Percentiles rank a stretch among this genome's conserved stretches.
phyloP scores from a whole-genome alignment of 1,140 invertebrate genomes.

The Apis laboriosa region DNA sequence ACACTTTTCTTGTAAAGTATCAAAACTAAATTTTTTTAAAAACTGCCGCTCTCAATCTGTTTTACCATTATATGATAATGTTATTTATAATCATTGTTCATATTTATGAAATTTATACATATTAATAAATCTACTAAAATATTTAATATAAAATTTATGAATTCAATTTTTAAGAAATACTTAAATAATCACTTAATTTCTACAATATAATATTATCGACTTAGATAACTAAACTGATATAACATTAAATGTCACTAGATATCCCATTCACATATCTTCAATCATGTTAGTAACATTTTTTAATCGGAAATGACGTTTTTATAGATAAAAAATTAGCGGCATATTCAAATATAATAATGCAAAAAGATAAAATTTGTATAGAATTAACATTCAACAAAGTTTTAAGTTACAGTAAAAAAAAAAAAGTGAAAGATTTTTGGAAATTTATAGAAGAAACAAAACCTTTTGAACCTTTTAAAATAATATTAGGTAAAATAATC shows the following conservation, averaged over 20 bases:
- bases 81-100: neutral
- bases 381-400: constrained; percentile 56
- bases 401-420: constrained; percentile 36
- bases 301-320: constrained; percentile 37
- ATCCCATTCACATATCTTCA: constrained; percentile 5
- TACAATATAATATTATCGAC: constrained; percentile 23
- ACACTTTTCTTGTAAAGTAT: neutral
- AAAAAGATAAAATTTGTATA: constrained; percentile 14
- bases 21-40: constrained; percentile 46
- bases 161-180: neutral
- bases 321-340: neutral
- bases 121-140: neutral
- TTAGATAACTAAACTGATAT: neutral
- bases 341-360: constrained; percentile 16
- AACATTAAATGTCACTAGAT: constrained; percentile 35
- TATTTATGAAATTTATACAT: neutral
- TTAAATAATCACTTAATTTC: neutral
- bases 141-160: neutral
- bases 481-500: neutral
- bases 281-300: neutral
- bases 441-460: constrained; percentile 54
- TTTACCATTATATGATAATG: constrained; percentile 19
- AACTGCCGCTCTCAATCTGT: constrained; percentile 30
- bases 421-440: constrained; percentile 67
- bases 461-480: constrained; percentile 31